Evolutionary conservation across 2,113 vertebrate species (phyloP), one percentile per base, ranked within the genome.

Genomic region (Plecturocebus donacophilus): DNA sequence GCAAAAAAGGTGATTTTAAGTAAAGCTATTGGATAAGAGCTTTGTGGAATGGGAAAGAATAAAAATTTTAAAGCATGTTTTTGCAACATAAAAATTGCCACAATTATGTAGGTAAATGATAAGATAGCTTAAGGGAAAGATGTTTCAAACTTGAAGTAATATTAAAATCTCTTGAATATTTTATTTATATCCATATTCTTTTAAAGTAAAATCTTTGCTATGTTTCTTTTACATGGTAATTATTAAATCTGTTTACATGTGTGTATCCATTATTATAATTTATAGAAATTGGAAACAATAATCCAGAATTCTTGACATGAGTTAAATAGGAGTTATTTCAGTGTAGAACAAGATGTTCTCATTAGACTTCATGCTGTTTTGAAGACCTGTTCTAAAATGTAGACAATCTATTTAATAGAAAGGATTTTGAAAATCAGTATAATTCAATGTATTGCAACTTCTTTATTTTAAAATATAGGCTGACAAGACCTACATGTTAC

Each of bases 401-500:
- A 27, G 52, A 54, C 35, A 49, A 6, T 56, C 6, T 11, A 3
- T 70, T 64, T 98, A 70, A 90, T 42, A 83, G 84, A 17, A 87
- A 87, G 52, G 17, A 83, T 56, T 93, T 85, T 80, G 2, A 58
- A 70, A 70, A 56, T 61, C 47, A 52, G n/a, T 42, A 32, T 83
- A 91, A 76, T 58, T 75, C 45, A 81, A 87, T 90, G 91, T 75
- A 58, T 70, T 66, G 21, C 7, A 58, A 10, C 76, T 85, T 93
- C 94, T 58, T 56, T 47, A 54, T 98, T 71, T 97, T 86, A 95
- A 82, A 93, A 97, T 49, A 80, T 95, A 99, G 99, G 99, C 99
- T 75, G 99, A 99, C 95, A 99, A 99, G 96, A 97, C 98, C 58
- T 99, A 99, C 98, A 99, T 99, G 99, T 98, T 99, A 56, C 98